These are phyloP conservation scores for Gymnoscopelus microlampas DNA, from an alignment of 2,797 vertebrate genomes.

Conservation along the genomic window DNA sequence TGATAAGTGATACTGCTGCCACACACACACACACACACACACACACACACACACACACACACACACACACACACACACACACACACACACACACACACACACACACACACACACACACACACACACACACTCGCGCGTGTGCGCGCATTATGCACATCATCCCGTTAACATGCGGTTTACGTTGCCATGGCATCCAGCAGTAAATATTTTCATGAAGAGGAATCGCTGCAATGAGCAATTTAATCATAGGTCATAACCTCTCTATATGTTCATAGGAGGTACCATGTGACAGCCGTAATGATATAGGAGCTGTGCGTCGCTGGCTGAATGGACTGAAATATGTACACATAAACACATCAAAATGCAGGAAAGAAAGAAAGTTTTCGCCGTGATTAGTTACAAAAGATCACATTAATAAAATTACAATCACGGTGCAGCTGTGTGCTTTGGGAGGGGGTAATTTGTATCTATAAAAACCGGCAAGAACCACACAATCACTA, in stretches of 20 bases:
- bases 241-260: conserved; percentile 51
- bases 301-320: not conserved
- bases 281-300: conserved; percentile 35
- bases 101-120: no score
- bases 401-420: conserved; percentile 15
- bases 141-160: not conserved
- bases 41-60: not conserved
- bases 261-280: conserved; percentile 37
- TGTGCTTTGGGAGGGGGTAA: conserved; percentile 18
- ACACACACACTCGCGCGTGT: no score
- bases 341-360: conserved; percentile 2
- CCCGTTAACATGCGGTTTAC: conserved; percentile 50
- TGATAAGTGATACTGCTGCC: no score
- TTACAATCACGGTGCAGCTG: not conserved
- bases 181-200: conserved; percentile 36
- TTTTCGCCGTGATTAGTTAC: conserved; percentile 11
- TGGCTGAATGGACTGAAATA: not conserved
- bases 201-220: conserved; percentile 39
- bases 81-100: no score
- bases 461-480: conserved; percentile 19
- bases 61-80: not conserved
- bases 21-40: no score
- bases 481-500: conserved; percentile 25
- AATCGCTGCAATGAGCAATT: conserved; percentile 40
- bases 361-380: not conserved